Base-by-base conservation (phyloP, 2,113 vertebrate genomes). In the Trogon melanurus region DNA sequence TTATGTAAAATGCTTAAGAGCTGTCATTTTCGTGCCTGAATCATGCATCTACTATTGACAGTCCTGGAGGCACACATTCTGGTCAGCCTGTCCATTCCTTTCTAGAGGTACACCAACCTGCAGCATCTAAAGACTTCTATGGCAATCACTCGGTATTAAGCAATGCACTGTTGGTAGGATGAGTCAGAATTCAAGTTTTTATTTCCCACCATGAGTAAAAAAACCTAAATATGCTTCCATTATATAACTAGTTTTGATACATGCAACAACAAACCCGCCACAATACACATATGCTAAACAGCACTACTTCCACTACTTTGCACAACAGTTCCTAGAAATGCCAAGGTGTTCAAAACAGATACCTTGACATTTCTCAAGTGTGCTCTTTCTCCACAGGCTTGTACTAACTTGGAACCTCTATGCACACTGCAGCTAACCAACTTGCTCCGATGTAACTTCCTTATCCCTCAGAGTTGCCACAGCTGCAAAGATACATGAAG, bases 1-100 rank as follows among this genome's bases (percentile, higher is more conserved):
- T 93, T 90, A 91, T 60, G 34, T 91, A 90, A 93, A 83, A 85
- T 1, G 10, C 67, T 91, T 44, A 88, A 66, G 57, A 90, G 64
- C 36, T 84, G 64, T 80, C 69, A 79, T 78, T 89, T 92, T 60
- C 1, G 0, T 79, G 71, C 67, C 81, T 79, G 74, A 76, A 80
- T 64, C 76, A 45, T 25, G 47, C 64, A 82, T 51, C 69, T 72
- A 69, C 64, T 67, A 34, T 16, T 45, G 75, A 80, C 47, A 78
- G 69, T 54, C n/a, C 88, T 64, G 41, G 21, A 80, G 38, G 51
- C 36, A 79, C 25, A 51, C 16, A 20, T 45, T 74, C 70, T 53
- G 56, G 72, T 54, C 81, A 96, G 48, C 45, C 45, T 67, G 36
- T 54, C 74, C 56, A 5, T 19, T 91, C 36, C 53, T 66, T 87